These are phyloP conservation scores for Nematopogon swammerdamellus DNA, from an alignment of 2,888 invertebrate species.

Conservation along the genomic window DNA sequence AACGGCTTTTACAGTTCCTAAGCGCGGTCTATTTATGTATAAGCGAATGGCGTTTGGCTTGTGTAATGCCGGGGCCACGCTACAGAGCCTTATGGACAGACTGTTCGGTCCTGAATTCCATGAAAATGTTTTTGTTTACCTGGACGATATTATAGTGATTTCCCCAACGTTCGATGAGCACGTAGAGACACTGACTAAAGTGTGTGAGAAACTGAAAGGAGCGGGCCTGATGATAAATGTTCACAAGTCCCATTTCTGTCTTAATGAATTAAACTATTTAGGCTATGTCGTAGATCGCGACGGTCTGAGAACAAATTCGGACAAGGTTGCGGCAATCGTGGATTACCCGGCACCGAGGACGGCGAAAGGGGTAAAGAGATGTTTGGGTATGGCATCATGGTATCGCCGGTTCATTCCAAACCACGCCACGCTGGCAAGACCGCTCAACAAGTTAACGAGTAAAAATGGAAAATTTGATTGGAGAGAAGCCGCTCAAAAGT, in stretches of 20 bases:
- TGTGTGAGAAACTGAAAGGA: no score
- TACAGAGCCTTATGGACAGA: constrained; percentile 12
- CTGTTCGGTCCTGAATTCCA: constrained; percentile 11
- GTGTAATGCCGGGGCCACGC: no score
- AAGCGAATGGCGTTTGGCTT: neutral
- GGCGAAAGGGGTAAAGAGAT: constrained; percentile 9
- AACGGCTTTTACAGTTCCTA: no score
- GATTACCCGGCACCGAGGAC: constrained; percentile 9
- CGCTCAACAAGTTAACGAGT: no score
- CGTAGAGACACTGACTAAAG: neutral
- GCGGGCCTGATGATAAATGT: constrained; percentile 14
- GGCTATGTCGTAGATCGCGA: constrained; percentile 18
- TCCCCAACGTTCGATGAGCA: constrained; percentile 11
- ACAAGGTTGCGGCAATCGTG: constrained; percentile 10
- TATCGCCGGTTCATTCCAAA: constrained; percentile 4
- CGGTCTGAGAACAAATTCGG: constrained; percentile 15
- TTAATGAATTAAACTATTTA: constrained; percentile 16
- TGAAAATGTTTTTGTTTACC: constrained; percentile 12
- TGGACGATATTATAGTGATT: constrained; percentile 13
- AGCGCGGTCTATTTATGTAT: constrained; percentile 6
- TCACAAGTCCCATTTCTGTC: constrained; percentile 17
- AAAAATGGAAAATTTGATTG: no score
- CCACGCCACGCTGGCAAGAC: no score
- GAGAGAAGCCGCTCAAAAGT: no score
- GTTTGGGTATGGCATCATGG: constrained; percentile 11